Base-by-base conservation (phyloP, 2,888 invertebrate species). In the Acheta domesticus region DNA sequence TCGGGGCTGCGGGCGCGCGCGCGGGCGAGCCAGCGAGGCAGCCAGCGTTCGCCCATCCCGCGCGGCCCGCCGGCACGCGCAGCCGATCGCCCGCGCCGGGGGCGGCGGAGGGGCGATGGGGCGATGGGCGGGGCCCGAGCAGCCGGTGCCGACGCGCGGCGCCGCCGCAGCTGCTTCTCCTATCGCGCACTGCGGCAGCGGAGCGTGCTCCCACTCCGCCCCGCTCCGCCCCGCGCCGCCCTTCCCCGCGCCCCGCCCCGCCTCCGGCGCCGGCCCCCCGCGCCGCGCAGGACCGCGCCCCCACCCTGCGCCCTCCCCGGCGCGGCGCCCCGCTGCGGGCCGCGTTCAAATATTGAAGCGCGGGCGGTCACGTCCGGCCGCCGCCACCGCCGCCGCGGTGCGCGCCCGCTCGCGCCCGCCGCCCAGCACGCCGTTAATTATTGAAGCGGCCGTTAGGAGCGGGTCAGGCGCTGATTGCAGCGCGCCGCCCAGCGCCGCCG, bases 71-170 rank as follows among this genome's bases (percentile, higher is more conserved):
- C 36, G 16, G 62, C 62, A 14, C 62, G 62, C n/a, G 62, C 62
- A n/a, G 8, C n/a, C 14, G 62, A n/a, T 62, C n/a, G n/a, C 14
- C 14, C 62, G 62, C 62, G 62, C 62, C 23, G 23, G 2, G 23
- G 23, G 23, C 23, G 23, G 23, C 23, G 23, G 23, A 23, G 23
- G 62, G 14, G 16, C 62, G 62, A 11, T 62, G 16, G 23, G n/a
- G 62, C 14, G 62, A 11, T 8, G 62, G 62, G 62, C 62, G 62
- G 62, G 16, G 16, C 19, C n/a, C 14, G 62, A 62, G n/a, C 62
- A 62, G 62, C 78, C 74, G 74, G 78, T 78, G 48, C 75, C 78
- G 36, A 49, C 79, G 50, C 76, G 36, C 62, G 8, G 16, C 16
- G 62, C n/a, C 62, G 62, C 62, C 62, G 62, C 62, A 62, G 62